Conservation (phyloP, 2,888 invertebrate species). For the Molorchus minor region DNA sequence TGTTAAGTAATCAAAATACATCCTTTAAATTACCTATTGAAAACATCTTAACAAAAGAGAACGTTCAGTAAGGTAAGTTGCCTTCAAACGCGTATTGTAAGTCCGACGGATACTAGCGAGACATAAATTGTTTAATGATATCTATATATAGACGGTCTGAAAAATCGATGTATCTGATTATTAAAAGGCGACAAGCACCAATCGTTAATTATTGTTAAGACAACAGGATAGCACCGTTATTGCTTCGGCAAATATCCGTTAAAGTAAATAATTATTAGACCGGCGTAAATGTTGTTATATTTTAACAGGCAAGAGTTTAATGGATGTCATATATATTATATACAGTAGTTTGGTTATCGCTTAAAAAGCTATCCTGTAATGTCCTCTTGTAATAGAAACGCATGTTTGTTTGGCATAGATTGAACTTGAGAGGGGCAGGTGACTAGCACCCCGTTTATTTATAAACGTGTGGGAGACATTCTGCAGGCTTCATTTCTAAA, state of each 20-base stretch:
- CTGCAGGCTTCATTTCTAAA: constrained; percentile 59
- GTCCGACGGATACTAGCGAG: not conserved
- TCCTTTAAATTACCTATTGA: not conserved
- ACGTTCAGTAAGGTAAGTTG: no score
- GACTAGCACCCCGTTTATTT: constrained; percentile 58
- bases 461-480: constrained; percentile 59
- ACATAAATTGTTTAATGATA: constrained; percentile 2
- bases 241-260: constrained; percentile 40
- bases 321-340: constrained; percentile 52
- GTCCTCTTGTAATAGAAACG: constrained; percentile 51
- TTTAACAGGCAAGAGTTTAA: constrained; percentile 46
- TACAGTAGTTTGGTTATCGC: constrained; percentile 48
- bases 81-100: not conserved
- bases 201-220: constrained; percentile 41
- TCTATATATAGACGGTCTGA: constrained; percentile 6
- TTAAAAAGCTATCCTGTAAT: constrained; percentile 45
- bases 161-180: not conserved
- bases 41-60: no score
- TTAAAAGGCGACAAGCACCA: not conserved
- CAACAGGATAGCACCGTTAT: constrained; percentile 45
- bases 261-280: constrained; percentile 47
- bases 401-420: constrained; percentile 55
- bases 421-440: constrained; percentile 56
- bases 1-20: constrained; percentile 27
- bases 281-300: constrained; percentile 38